Base-by-base conservation (phyloP, 2,113 vertebrate genomes). In the Turdus rufiventris region DNA sequence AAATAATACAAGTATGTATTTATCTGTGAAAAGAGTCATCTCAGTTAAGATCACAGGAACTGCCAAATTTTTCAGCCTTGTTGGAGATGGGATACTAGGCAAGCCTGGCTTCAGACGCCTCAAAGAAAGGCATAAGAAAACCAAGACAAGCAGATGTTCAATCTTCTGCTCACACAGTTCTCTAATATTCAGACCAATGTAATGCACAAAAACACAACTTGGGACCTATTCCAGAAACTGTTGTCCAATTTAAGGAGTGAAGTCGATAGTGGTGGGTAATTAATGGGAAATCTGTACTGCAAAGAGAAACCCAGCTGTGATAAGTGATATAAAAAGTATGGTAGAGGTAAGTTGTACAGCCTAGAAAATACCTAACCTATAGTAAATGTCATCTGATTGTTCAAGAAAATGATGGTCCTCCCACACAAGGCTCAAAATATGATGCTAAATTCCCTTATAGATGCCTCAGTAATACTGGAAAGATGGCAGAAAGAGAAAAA, bases 311-410 rank as follows among this genome's bases (percentile, higher is more conserved):
- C 50, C 84, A 88, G 62, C 62, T 76, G 87, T 93, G 74, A 54
- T 85, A 93, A 91, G 67, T 73, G 58, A 73, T 73, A 58, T 43
- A 73, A 88, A 85, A 89, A 51, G 45, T 54, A 31, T 50, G 54
- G 29, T 68, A 48, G 24, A 76, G 36, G 71, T 92, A 50, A 79
- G 78, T 47, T 2, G 1, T 40, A 76, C 43, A 89, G 77, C 42
- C 74, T 75, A 42, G 77, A 89, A 93, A 95, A 91, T 62, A 80
- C 29, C 51, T 72, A 79, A 48, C 50, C 19, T 68, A 43, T 54
- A 73, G 62, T 68, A 79, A 92, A 91, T 91, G 78, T 66, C 67
- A 88, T 45, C 62, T 76, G 81, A 88, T 94, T 91, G 66, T 88
- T 85, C 78, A 90, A 87, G 82, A 82, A 95, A 82, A 86, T 76